Conservation (phyloP, 2,888 invertebrate species). For the Drosophila testacea region DNA sequence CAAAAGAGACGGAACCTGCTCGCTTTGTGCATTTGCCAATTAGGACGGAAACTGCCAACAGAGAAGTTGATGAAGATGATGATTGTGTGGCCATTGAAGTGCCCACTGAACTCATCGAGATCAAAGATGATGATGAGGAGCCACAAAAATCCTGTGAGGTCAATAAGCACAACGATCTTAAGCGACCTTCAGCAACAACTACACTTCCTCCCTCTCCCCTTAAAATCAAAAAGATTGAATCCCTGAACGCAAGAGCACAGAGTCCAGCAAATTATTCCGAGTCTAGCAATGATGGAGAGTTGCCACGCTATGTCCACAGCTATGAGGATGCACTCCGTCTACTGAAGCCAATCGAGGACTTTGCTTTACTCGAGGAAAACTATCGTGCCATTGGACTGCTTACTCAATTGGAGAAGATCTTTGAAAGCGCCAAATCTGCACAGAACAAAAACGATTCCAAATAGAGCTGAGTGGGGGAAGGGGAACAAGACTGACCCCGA, state of each 20-base stretch:
- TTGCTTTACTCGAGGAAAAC: conserved; percentile 81
- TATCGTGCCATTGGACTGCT: conserved; percentile 83
- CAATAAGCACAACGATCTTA: conserved; percentile 19
- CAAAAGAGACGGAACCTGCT: conserved; percentile 52
- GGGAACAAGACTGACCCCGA: not conserved
- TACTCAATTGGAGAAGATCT: conserved; percentile 80
- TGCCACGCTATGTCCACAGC: conserved; percentile 67
- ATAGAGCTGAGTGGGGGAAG: not conserved
- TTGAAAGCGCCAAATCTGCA: conserved; percentile 55
- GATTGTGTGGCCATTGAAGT: conserved; percentile 56
- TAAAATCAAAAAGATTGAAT: conserved; percentile 76
- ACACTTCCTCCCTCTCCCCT: conserved; percentile 32
- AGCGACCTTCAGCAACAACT: conserved; percentile 10
- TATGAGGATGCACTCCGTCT: conserved; percentile 80
- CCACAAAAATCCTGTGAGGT: not conserved
- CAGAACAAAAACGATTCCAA: conserved; percentile 3
- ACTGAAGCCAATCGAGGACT: conserved; percentile 82
- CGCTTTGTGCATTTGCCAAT: conserved; percentile 27
- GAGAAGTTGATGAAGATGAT: conserved; percentile 42
- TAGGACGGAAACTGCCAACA: conserved; percentile 14
- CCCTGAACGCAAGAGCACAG: conserved; percentile 31
- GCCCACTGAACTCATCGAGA: conserved; percentile 56
- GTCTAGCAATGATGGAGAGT: conserved; percentile 47
- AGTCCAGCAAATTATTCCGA: conserved; percentile 61
- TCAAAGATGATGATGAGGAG: conserved; percentile 62